These are phyloP conservation scores for Athetis lepigone DNA, from an alignment of 2,888 invertebrate genomes.

Conservation along the genomic window DNA sequence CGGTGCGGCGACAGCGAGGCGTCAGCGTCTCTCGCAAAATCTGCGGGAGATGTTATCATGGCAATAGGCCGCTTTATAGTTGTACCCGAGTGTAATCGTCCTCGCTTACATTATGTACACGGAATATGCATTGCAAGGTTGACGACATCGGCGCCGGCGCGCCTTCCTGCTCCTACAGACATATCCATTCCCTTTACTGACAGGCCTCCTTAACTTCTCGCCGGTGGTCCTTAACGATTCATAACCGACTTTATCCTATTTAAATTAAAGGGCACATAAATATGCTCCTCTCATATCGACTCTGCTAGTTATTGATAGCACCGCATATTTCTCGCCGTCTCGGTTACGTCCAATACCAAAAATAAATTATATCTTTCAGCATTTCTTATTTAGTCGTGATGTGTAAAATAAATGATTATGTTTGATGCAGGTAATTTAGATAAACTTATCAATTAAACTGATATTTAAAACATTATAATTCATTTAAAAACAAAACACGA, in stretches of 20 bases:
- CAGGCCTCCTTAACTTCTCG: slow-evolving; percentile 62
- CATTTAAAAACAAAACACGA: slow-evolving; percentile 68
- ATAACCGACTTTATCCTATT: slow-evolving; percentile 61
- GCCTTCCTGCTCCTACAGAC: slow-evolving; percentile 74
- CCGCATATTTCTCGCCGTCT: slow-evolving; percentile 55
- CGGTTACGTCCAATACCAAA: slow-evolving; percentile 49
- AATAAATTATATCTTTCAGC: slow-evolving; percentile 57
- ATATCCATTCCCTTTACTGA: slow-evolving; percentile 63
- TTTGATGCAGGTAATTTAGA: slow-evolving; percentile 59
- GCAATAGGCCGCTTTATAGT: slow-evolving; percentile 63
- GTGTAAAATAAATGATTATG: slow-evolving; percentile 59
- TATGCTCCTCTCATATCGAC: slow-evolving; percentile 48
- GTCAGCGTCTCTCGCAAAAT: slow-evolving; percentile 55
- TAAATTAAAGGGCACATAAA: slow-evolving; percentile 63
- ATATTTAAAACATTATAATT: slow-evolving; percentile 64
- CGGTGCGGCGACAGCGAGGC: slow-evolving; percentile 57
- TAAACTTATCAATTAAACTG: slow-evolving; percentile 64
- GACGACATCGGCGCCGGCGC: slow-evolving; percentile 71
- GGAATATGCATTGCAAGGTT: slow-evolving; percentile 75
- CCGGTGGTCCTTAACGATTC: slow-evolving; percentile 63
- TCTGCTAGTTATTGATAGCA: slow-evolving; percentile 58
- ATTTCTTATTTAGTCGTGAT: slow-evolving; percentile 51
- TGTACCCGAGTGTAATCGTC: slow-evolving; percentile 61
- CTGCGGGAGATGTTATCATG: slow-evolving; percentile 62
- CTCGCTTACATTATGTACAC: slow-evolving; percentile 64